A percentile compares a stretch with the other conserved stretches of the same genome.
These are phyloP conservation scores for Formicarius rufipectus DNA, from an alignment of 2,113 vertebrate genomes.

Conservation along the genomic window DNA sequence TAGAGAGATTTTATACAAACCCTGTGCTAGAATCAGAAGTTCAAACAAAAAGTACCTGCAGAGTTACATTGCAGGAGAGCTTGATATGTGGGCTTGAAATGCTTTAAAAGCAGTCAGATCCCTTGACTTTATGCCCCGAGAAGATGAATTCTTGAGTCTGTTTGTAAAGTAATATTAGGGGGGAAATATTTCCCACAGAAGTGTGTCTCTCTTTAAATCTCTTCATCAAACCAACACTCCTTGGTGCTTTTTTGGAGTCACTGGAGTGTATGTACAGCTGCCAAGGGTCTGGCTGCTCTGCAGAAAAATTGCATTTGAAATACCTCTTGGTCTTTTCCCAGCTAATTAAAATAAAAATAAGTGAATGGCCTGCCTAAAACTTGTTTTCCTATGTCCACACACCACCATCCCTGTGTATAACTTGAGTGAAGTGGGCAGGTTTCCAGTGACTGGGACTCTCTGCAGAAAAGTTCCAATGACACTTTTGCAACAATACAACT, in stretches of 20 bases:
- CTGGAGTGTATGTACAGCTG: background rate
- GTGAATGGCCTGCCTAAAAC: background rate
- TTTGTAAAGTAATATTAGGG: background rate
- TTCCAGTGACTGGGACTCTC: background rate
- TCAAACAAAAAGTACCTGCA: background rate
- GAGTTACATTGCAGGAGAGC: background rate
- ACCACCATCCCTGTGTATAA: background rate
- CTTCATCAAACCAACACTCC: background rate
- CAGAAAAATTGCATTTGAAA: background rate
- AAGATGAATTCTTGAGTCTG: background rate
- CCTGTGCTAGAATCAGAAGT: background rate
- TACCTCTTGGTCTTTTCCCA: background rate
- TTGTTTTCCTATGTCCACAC: background rate
- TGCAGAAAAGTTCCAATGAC: background rate
- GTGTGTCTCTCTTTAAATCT: background rate
- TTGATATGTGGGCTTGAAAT: background rate
- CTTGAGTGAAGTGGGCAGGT: background rate
- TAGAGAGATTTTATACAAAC: background rate
- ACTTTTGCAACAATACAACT: background rate
- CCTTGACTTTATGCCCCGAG: background rate
- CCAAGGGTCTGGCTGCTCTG: background rate
- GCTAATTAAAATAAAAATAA: background rate
- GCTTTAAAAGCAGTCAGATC: background rate
- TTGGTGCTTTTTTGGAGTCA: background rate
- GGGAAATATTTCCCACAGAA: background rate